Evolutionary conservation across 1,140 invertebrate genomes (phyloP).

Genomic region (Calephelis virginiensis): DNA sequence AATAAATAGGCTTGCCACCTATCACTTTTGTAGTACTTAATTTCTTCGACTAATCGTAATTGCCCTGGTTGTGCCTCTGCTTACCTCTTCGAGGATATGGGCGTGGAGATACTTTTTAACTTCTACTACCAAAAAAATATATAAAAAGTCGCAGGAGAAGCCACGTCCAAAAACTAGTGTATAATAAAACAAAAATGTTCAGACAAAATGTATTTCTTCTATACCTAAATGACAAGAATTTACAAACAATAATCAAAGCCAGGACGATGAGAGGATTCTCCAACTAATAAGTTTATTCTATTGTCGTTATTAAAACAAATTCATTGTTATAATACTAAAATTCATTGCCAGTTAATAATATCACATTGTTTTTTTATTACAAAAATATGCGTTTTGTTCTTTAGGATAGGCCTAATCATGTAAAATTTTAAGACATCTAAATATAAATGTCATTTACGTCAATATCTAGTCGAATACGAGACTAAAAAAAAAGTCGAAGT

Average conservation of each 20-base stretch:
- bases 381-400: slow-evolving; percentile 14
- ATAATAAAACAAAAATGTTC: slow-evolving; percentile 6
- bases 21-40: too few relatives aligned
- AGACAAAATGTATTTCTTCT: slow-evolving; percentile 6
- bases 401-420: not conserved
- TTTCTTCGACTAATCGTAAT: too few relatives aligned
- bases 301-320: slow-evolving; percentile 6
- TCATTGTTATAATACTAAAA: slow-evolving; percentile 11
- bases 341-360: slow-evolving; percentile 15
- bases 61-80: too few relatives aligned
- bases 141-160: too few relatives aligned
- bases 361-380: slow-evolving; percentile 9
- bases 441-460: not conserved
- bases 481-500: too few relatives aligned
- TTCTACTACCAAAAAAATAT: too few relatives aligned
- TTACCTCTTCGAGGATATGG: too few relatives aligned
- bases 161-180: too few relatives aligned
- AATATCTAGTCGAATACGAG: not conserved
- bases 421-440: not conserved
- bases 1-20: too few relatives aligned
- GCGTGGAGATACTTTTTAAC: too few relatives aligned
- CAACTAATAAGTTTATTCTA: slow-evolving; percentile 11
- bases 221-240: slow-evolving; percentile 4
- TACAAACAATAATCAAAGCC: slow-evolving; percentile 10
- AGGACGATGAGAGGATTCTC: not conserved